Evolutionary conservation across 2,888 invertebrate genomes (phyloP), one percentile per base, ranked within the genome.

Genomic region (Asteroscopus sphinx): DNA sequence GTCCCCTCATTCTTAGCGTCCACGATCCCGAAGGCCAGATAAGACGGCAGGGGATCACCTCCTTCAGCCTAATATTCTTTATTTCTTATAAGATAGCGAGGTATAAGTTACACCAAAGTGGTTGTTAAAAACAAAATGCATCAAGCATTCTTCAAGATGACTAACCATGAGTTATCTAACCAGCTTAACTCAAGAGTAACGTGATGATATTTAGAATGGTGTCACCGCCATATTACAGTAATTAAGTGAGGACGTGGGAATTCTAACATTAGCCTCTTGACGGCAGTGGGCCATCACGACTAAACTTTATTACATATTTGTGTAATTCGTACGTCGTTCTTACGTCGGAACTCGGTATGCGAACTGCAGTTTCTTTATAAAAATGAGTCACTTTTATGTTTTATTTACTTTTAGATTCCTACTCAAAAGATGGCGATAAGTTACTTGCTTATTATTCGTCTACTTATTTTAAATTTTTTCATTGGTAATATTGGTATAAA

Each of bases 221-320:
- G 73, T 62, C 64, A 47, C 52, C 59, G 52, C 53, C 55, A 55
- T 64, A 47, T 54, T 59, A 26, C 13, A 6, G 67, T 73, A 75
- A 76, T 75, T 75, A 75, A 76, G 59, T 54, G 48, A 26, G 57
- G 65, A 73, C 75, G 66, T 71, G 65, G 66, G 72, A 79, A 79
- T 77, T 73, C 58, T 57, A 65, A 69, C 73, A 68, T 73, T 68
- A 65, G 57, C 16, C 21, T 57, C 57, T 46, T 62, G 64, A 65
- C 52, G 44, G 45, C 47, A 57, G 46, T 32, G 62, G 63, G 51
- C 64, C 74, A 71, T 77, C 78, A 72, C 74, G 69, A 64, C 60
- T 64, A 48, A 60, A 62, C 62, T 76, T 75, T 73, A 75, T 75
- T 65, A 69, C 76, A 75, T 76, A 67, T 76, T 62, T 74, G 57